Percentiles rank a stretch among this genome's conserved stretches.
These are phyloP conservation scores for Sparus aurata DNA, from an alignment of 2,797 vertebrate genomes.

Conservation along the genomic window DNA sequence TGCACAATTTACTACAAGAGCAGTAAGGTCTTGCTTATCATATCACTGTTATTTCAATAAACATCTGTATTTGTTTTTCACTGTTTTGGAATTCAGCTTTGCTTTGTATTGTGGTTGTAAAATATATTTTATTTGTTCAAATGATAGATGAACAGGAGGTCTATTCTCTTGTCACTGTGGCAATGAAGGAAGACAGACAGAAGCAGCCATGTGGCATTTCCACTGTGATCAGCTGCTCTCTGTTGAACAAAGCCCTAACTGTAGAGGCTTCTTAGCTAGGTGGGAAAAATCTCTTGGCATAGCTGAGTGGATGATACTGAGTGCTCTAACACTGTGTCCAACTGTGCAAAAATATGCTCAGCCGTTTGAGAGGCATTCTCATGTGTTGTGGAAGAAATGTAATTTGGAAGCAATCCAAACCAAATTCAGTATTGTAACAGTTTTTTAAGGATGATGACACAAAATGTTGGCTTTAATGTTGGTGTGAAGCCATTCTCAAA, in stretches of 20 bases:
- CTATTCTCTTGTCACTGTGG: conserved; percentile 25
- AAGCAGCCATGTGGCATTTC: conserved; percentile 60
- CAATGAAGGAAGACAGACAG: conserved; percentile 10
- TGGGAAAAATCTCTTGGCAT: conserved; percentile 50
- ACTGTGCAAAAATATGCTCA: conserved; percentile 69
- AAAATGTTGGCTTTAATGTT: not conserved
- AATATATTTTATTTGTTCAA: not conserved
- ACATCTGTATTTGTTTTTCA: not conserved
- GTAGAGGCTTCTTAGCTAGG: conserved; percentile 52
- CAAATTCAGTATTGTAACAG: not conserved
- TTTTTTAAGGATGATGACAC: conserved; percentile 5
- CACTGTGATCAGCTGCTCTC: conserved; percentile 76
- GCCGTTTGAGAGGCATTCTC: conserved; percentile 39
- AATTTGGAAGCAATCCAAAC: not conserved
- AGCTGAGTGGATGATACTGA: conserved; percentile 19
- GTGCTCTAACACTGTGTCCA: conserved; percentile 33
- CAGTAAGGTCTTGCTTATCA: not conserved
- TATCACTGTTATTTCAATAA: not conserved
- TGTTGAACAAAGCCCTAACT: conserved; percentile 74
- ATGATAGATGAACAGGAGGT: conserved; percentile 9
- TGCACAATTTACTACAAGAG: not conserved
- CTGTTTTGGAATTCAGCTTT: not conserved
- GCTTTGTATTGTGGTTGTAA: conserved; percentile 1
- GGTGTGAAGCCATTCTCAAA: conserved; percentile 1
- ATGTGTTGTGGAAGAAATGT: conserved; percentile 24